Conservation (phyloP, 1,140 invertebrate genomes). For the Caenorhabditis remanei region DNA sequence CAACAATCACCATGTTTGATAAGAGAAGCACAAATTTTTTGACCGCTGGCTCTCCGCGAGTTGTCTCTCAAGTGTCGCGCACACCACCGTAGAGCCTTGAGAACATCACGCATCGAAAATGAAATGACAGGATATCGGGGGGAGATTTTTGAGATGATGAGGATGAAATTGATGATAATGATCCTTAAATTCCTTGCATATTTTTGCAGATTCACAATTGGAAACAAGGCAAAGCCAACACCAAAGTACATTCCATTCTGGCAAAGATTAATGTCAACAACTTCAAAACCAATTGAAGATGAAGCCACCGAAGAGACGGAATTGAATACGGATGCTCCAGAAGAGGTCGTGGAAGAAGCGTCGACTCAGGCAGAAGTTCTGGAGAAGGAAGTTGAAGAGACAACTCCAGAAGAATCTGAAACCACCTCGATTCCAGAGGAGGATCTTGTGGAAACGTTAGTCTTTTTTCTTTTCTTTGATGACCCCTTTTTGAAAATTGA, state of each 20-base stretch:
- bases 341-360: conserved; percentile 33
- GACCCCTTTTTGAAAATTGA: too few relatives aligned
- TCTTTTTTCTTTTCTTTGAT: not conserved
- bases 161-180: not conserved
- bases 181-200: not conserved
- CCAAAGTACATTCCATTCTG: conserved; percentile 75
- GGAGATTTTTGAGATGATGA: conserved; percentile 23
- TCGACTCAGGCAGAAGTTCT: conserved; percentile 55
- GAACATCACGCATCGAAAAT: conserved; percentile 43
- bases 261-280: conserved; percentile 72
- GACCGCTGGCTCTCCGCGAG: not conserved
- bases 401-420: conserved; percentile 44
- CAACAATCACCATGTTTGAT: conserved; percentile 44
- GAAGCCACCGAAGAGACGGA: conserved; percentile 44
- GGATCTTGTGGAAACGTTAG: conserved; percentile 4
- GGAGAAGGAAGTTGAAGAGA: conserved; percentile 57
- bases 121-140: conserved; percentile 1
- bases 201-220: conserved; percentile 62
- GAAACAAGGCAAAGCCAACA: conserved; percentile 67
- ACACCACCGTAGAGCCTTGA: conserved; percentile 13
- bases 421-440: conserved; percentile 38
- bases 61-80: conserved; percentile 30
- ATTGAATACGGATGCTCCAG: conserved; percentile 45
- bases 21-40: conserved; percentile 33
- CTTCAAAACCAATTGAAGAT: conserved; percentile 51